A percentile compares a stretch with the other conserved stretches of the same genome.
These are phyloP conservation scores for Sphenodon punctatus DNA, from an alignment of 2,797 vertebrate species.

Conservation along the genomic window DNA sequence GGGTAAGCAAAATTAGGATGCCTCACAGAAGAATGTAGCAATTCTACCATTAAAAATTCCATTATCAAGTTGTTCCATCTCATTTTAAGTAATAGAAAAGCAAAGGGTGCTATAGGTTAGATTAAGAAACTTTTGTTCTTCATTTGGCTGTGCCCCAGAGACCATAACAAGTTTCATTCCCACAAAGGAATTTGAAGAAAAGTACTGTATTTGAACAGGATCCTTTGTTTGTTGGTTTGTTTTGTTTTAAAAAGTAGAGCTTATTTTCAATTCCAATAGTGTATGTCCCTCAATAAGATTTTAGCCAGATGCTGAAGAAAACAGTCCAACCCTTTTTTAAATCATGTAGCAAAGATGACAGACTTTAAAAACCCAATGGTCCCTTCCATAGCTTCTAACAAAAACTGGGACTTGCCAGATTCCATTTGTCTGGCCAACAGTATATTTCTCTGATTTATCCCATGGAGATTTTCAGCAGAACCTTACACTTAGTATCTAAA, in stretches of 20 bases:
- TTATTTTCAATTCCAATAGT: conserved; percentile 66
- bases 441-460: conserved; percentile 68
- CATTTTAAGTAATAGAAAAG: conserved; percentile 65
- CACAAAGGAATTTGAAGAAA: conserved; percentile 65
- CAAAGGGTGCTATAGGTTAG: conserved; percentile 62
- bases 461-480: conserved; percentile 68
- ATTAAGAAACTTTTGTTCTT: conserved; percentile 64
- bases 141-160: conserved; percentile 54
- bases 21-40: too few relatives aligned
- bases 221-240: too few relatives aligned
- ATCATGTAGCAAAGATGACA: conserved; percentile 64
- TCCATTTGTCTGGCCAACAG: conserved; percentile 67
- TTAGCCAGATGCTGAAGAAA: conserved; percentile 60
- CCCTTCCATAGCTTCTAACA: conserved; percentile 68
- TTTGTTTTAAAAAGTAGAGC: conserved; percentile 65
- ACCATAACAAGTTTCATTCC: conserved; percentile 62
- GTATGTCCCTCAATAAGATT: conserved; percentile 67
- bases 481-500: conserved; percentile 71
- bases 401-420: conserved; percentile 66
- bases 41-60: conserved; percentile 55
- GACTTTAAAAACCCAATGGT: conserved; percentile 66
- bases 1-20: too few relatives aligned
- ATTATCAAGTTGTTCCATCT: conserved; percentile 63
- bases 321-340: conserved; percentile 66
- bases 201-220: conserved; percentile 58